Evolutionary conservation across 1,140 invertebrate species (phyloP).

Genomic region (Babylonia areolata): DNA sequence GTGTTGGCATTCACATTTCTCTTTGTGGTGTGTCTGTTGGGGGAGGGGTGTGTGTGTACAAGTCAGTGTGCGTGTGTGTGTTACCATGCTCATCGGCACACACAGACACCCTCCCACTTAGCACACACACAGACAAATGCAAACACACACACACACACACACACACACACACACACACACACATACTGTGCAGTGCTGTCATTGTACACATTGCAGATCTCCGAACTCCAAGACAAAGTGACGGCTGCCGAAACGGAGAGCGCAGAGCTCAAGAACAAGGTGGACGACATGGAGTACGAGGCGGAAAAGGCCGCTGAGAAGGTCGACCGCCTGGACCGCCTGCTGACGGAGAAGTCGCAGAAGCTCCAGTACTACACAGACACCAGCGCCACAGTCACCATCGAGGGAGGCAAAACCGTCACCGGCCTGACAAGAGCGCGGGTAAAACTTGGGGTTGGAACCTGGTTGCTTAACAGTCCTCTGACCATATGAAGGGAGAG

Average conservation of each 20-base stretch:
- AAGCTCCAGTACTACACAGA: slow-evolving; percentile 81
- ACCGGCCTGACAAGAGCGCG: slow-evolving; percentile 67
- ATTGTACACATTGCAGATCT: slow-evolving; percentile 79
- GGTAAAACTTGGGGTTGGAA: slow-evolving; percentile 50
- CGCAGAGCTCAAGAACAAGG: slow-evolving; percentile 95
- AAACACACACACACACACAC: no score
- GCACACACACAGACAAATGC: no score
- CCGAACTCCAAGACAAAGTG: slow-evolving; percentile 92
- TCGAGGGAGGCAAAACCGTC: slow-evolving; percentile 67
- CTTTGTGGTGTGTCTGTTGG: no score
- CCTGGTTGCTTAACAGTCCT: no score
- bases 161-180: no score
- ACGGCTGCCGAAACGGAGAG: slow-evolving; percentile 94
- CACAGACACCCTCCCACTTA: no score
- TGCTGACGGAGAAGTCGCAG: slow-evolving; percentile 85
- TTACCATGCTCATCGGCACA: no score
- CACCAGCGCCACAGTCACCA: slow-evolving; percentile 66
- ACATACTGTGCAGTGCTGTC: no score
- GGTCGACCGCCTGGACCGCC: slow-evolving; percentile 90
- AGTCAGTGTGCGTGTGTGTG: no score
- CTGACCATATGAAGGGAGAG: no score
- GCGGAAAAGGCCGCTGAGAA: slow-evolving; percentile 86
- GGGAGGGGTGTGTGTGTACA: no score
- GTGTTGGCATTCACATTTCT: no score
- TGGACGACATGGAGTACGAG: slow-evolving; percentile 97